These are phyloP conservation scores for Epinephelus awoara DNA, from an alignment of 2,797 vertebrate species.

Conservation along the genomic window DNA sequence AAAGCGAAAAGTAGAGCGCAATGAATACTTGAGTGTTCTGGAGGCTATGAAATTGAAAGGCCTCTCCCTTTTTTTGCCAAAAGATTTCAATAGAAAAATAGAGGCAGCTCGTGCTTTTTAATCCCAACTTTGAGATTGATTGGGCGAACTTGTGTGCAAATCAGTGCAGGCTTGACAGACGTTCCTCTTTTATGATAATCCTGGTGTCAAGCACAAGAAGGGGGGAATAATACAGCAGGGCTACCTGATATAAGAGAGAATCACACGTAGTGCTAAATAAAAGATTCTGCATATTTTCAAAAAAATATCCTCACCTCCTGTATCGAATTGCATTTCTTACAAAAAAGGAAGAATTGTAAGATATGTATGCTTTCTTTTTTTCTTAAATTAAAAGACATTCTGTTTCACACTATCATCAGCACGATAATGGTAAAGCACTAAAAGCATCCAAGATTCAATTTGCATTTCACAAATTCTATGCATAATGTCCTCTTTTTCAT, in stretches of 20 bases:
- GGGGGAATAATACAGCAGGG: slow-evolving; percentile 61
- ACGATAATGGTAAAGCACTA: slow-evolving; percentile 27
- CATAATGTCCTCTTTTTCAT: slow-evolving; percentile 19
- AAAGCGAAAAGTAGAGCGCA: slow-evolving; percentile 87
- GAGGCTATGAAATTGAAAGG: slow-evolving; percentile 90
- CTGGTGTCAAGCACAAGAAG: slow-evolving; percentile 63
- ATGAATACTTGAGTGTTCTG: slow-evolving; percentile 91
- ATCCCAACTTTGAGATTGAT: slow-evolving; percentile 84
- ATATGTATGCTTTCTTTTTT: neutral
- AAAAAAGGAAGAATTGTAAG: slow-evolving; percentile 12
- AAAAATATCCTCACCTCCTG: slow-evolving; percentile 9
- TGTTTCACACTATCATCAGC: slow-evolving; percentile 40
- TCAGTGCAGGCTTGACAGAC: slow-evolving; percentile 77
- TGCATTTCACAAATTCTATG: slow-evolving; percentile 32
- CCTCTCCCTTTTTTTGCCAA: slow-evolving; percentile 83
- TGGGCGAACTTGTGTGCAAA: slow-evolving; percentile 74
- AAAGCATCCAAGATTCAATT: slow-evolving; percentile 29
- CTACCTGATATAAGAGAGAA: slow-evolving; percentile 66
- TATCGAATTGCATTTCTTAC: slow-evolving; percentile 22
- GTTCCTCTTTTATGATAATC: slow-evolving; percentile 83
- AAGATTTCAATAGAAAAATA: slow-evolving; percentile 84
- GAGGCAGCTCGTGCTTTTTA: slow-evolving; percentile 76
- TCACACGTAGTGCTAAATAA: slow-evolving; percentile 23
- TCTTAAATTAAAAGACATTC: slow-evolving; percentile 27
- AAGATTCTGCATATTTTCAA: slow-evolving; percentile 14